Percentiles rank a stretch among this genome's conserved stretches.
phyloP scores from a whole-genome alignment of 2,888 invertebrate species.

The Oscheius sp. region DNA sequence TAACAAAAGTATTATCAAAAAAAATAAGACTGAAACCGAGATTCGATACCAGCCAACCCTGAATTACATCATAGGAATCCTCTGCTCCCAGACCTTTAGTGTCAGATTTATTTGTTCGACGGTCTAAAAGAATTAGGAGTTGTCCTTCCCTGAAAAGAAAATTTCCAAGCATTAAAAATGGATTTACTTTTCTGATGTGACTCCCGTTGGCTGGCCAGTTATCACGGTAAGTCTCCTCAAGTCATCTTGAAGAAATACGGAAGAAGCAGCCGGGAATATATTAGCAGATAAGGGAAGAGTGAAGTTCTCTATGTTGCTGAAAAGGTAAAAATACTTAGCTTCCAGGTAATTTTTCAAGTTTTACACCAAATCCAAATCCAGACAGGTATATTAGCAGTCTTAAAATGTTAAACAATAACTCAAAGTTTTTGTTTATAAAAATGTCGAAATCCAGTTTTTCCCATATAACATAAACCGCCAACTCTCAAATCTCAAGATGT shows the following conservation, averaged over 20 bases:
- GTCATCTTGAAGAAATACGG: conserved; percentile 41
- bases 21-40: too few relatives aligned
- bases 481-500: too few relatives aligned
- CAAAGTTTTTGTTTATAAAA: too few relatives aligned
- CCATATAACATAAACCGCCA: too few relatives aligned
- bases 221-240: conserved; percentile 18
- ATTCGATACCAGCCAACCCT: not conserved
- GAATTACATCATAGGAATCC: conserved; percentile 38
- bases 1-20: too few relatives aligned
- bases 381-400: too few relatives aligned
- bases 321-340: too few relatives aligned
- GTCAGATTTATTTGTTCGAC: conserved; percentile 36
- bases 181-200: not conserved
- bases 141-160: not conserved
- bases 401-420: too few relatives aligned
- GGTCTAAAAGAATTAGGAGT: conserved; percentile 41
- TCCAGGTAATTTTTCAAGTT: too few relatives aligned
- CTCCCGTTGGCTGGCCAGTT: conserved; percentile 19
- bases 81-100: conserved; percentile 45
- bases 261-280: conserved; percentile 45
- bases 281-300: conserved; percentile 35
- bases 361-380: too few relatives aligned
- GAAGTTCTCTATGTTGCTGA: too few relatives aligned
- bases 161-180: not conserved
- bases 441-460: too few relatives aligned